Evolutionary conservation across 2,797 vertebrate species (phyloP).

Genomic region (Cynopterus sphinx): DNA sequence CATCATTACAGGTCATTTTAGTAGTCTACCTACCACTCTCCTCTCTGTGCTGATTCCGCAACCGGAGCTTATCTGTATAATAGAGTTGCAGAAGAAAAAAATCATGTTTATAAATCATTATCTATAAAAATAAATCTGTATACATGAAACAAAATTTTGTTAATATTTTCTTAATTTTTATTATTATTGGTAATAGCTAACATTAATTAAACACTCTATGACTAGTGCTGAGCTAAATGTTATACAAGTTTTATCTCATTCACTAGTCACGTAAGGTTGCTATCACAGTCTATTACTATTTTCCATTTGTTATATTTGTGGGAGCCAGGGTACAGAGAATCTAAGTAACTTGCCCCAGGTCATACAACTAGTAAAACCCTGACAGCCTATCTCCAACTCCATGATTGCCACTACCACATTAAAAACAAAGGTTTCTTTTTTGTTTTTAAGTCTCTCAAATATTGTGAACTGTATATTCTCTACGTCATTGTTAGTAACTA

Average conservation of each 20-base stretch:
- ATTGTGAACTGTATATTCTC: not conserved
- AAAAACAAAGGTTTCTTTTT: not conserved
- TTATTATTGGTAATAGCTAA: not conserved
- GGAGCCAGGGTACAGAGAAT: not conserved
- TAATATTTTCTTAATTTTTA: constrained; percentile 16
- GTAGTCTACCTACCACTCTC: not conserved
- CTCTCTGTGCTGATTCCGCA: not conserved
- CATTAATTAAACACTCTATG: not conserved
- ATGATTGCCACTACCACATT: not conserved
- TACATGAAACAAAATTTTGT: not conserved
- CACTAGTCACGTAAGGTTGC: not conserved
- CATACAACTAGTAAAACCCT: not conserved
- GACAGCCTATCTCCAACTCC: not conserved
- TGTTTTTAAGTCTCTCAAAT: not conserved
- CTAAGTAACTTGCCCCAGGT: not conserved
- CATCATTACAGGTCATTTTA: not conserved
- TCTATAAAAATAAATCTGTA: not conserved
- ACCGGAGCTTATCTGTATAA: not conserved
- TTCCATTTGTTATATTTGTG: not conserved
- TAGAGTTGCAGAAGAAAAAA: not conserved
- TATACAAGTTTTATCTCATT: not conserved
- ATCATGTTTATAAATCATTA: not conserved
- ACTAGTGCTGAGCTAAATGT: not conserved
- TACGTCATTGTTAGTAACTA: constrained; percentile 63
- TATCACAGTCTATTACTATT: not conserved